Conservation (phyloP, 2,797 vertebrate genomes). For the Craterocephalus amniculus region DNA sequence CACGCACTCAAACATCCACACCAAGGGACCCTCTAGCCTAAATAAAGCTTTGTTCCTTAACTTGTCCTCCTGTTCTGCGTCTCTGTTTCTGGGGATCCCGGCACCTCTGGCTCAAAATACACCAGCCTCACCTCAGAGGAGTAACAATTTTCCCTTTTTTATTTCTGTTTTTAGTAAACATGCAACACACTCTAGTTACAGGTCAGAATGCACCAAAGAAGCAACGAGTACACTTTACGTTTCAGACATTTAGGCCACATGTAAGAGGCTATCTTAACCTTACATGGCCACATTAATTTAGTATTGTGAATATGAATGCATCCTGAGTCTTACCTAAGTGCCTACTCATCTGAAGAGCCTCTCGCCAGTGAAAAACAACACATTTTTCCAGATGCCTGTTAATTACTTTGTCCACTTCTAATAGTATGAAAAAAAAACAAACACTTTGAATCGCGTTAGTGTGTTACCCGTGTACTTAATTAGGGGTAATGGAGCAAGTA, state of each 20-base stretch:
- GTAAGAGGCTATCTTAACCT: not conserved
- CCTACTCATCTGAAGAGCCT: not conserved
- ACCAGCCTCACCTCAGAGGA: too few species aligned
- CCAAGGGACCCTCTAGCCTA: too few species aligned
- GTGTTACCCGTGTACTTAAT: not conserved
- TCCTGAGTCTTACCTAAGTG: not conserved
- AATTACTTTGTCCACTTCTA: not conserved
- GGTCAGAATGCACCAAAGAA: too few species aligned
- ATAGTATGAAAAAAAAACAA: not conserved
- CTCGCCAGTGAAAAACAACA: not conserved
- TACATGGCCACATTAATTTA: not conserved
- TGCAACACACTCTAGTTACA: not conserved
- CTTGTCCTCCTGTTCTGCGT: too few species aligned
- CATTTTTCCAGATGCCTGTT: not conserved
- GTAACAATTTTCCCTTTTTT: too few species aligned
- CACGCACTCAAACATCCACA: too few species aligned
- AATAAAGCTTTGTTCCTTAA: too few species aligned
- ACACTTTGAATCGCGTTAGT: not conserved
- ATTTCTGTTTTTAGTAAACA: too few species aligned
- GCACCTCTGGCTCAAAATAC: too few species aligned
- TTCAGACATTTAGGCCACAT: not conserved
- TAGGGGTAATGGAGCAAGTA: not conserved
- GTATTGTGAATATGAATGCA: not conserved
- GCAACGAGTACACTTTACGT: not conserved
- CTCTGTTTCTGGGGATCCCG: too few species aligned